A percentile compares a stretch with the other conserved stretches of the same genome.
phyloP scores from a whole-genome alignment of 2,888 invertebrate genomes.

The Eristalis pertinax region DNA sequence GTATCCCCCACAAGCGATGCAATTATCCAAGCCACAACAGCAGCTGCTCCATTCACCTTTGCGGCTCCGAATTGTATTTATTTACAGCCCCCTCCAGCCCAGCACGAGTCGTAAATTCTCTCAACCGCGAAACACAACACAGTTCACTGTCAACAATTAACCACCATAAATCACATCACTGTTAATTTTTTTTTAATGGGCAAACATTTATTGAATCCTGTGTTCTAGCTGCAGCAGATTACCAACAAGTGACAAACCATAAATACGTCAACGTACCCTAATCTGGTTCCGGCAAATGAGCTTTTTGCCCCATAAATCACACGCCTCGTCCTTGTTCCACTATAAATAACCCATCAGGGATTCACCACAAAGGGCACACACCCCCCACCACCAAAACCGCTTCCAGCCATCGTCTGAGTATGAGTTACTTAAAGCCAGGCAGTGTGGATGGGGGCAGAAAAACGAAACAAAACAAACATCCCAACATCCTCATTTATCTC shows the following conservation, averaged over 20 bases:
- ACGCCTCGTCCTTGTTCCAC: neutral
- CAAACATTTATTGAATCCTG: constrained; percentile 30
- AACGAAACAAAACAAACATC: neutral
- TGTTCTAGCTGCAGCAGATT: neutral
- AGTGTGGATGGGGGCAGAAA: neutral
- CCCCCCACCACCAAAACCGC: too few species aligned
- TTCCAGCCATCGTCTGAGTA: neutral
- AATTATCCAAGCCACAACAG: neutral
- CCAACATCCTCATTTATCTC: constrained; percentile 15
- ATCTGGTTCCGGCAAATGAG: constrained; percentile 1
- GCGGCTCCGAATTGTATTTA: neutral
- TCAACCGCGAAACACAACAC: neutral
- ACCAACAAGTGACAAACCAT: constrained; percentile 35
- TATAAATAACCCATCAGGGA: constrained; percentile 40
- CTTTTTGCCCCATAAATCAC: constrained; percentile 29
- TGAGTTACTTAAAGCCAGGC: constrained; percentile 10
- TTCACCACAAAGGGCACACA: neutral
- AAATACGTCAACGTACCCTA: constrained; percentile 28
- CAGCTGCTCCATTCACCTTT: neutral
- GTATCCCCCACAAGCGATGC: neutral
- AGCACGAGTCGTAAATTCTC: neutral
- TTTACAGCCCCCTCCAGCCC: neutral
- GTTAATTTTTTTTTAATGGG: neutral
- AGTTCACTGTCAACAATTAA: neutral
- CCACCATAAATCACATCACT: constrained; percentile 13